Evolutionary conservation across 53 echinoderm and acorn worm species (phyloP).

Genomic region (Hippasteria phrygiana): DNA sequence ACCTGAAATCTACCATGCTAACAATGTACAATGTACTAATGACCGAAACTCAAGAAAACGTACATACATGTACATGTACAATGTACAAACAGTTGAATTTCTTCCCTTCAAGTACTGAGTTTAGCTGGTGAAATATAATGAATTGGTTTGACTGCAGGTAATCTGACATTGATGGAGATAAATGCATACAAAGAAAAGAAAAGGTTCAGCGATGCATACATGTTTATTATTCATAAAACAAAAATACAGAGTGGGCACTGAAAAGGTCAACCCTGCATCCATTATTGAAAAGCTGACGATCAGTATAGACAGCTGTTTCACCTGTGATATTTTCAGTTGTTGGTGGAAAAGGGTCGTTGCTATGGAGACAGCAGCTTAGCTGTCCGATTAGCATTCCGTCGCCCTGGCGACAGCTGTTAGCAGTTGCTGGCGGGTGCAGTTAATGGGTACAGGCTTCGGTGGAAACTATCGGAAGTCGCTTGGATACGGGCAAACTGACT

Average conservation of each 20-base stretch:
- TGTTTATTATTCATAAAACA: conserved; percentile 34
- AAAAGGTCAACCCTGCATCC: conserved; percentile 22
- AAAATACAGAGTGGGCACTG: not conserved
- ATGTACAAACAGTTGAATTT: too few relatives aligned
- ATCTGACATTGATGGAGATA: too few relatives aligned
- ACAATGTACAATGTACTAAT: too few relatives aligned
- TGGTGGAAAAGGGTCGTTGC: conserved; percentile 40
- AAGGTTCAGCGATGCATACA: too few relatives aligned
- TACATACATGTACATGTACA: too few relatives aligned
- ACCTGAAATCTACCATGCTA: too few relatives aligned
- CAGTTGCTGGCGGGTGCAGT: not conserved
- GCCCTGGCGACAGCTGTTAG: not conserved
- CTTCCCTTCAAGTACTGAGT: too few relatives aligned
- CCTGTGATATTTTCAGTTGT: conserved; percentile 44
- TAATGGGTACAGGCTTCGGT: not conserved
- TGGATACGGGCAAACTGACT: conserved; percentile 13
- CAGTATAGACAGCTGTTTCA: not conserved
- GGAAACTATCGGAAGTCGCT: not conserved
- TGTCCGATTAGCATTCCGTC: conserved; percentile 32
- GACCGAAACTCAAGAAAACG: too few relatives aligned
- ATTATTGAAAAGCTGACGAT: not conserved
- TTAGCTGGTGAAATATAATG: too few relatives aligned
- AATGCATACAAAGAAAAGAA: not conserved
- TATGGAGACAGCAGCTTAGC: conserved; percentile 33
- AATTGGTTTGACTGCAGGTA: too few relatives aligned